Evolutionary conservation across 1,140 invertebrate genomes (phyloP), one percentile per base, ranked within the genome.

Genomic region (Drosophila murphyi): DNA sequence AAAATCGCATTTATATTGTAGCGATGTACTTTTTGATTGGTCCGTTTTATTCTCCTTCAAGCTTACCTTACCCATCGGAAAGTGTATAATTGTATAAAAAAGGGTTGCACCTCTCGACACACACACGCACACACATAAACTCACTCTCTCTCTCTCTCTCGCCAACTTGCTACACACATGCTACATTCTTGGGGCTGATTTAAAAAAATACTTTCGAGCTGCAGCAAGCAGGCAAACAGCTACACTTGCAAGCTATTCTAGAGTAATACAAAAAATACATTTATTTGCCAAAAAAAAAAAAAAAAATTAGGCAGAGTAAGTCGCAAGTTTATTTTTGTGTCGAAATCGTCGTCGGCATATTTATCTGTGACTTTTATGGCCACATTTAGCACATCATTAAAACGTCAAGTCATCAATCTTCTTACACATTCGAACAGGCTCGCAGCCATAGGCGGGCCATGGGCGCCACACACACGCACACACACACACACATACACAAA

Each of bases 351-450:
- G 52, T 35, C 7, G 52, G 65, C 61, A 51, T 45, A 47, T 48
- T 71, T 89, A 65, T 76, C 74, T 45, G 54, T 81, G 86, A 89
- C 85, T 90, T 89, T 89, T 89, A 89, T 90, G 75, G 81, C 55
- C 64, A 31, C 86, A 86, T 87, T 90, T 90, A 74, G 79, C 87
- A 90, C 87, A 86, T 90, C 89, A 91, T 91, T 91, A 91, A 91
- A 91, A 91, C 79, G 89, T 91, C 89, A 91, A 91, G 89, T 91
- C 91, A 92, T 92, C 91, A 92, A 92, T 92, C 91, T 92, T 92
- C 90, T 91, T 81, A 85, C 91, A 72, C 80, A 82, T 92, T 91
- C 72, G 76, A 92, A 88, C 83, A 92, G 91, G 91, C 61, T 78
- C 76, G 69, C 91, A 92, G 91, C 54, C 71, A 41, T 35, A 31